These are phyloP conservation scores for Salmo trutta DNA, from an alignment of 2,797 vertebrate genomes.

Conservation along the genomic window DNA sequence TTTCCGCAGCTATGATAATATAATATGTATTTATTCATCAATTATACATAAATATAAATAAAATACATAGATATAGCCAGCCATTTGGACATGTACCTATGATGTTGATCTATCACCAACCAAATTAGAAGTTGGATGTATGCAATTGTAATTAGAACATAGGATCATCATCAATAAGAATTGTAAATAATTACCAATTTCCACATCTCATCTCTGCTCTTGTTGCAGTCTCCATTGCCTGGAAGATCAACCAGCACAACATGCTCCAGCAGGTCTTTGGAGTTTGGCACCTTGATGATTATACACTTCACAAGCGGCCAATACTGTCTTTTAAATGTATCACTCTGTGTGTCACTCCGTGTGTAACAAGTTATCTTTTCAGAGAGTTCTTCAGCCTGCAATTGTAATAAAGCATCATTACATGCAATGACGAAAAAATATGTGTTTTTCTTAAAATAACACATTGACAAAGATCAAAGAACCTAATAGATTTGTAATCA, in stretches of 20 bases:
- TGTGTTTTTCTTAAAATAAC: no score
- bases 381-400: slow-evolving; percentile 49
- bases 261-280: slow-evolving; percentile 43
- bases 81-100: no score
- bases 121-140: not conserved
- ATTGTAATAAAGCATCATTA: not conserved
- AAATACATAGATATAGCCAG: no score
- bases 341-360: slow-evolving; percentile 1
- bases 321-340: slow-evolving; percentile 17
- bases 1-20: no score
- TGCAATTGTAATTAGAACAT: not conserved
- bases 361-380: slow-evolving; percentile 27
- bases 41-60: no score
- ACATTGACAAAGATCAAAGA: no score
- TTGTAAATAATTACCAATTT: slow-evolving; percentile 45
- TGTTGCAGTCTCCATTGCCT: slow-evolving; percentile 67
- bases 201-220: slow-evolving; percentile 62
- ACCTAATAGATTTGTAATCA: no score
- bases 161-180: not conserved
- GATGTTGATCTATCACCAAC: no score
- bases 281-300: slow-evolving; percentile 52
- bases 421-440: not conserved
- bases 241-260: slow-evolving; percentile 65
- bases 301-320: slow-evolving; percentile 69
- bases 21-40: no score